These are phyloP conservation scores for Nycticorax nycticorax DNA, from an alignment of 2,113 vertebrate species.

Conservation along the genomic window DNA sequence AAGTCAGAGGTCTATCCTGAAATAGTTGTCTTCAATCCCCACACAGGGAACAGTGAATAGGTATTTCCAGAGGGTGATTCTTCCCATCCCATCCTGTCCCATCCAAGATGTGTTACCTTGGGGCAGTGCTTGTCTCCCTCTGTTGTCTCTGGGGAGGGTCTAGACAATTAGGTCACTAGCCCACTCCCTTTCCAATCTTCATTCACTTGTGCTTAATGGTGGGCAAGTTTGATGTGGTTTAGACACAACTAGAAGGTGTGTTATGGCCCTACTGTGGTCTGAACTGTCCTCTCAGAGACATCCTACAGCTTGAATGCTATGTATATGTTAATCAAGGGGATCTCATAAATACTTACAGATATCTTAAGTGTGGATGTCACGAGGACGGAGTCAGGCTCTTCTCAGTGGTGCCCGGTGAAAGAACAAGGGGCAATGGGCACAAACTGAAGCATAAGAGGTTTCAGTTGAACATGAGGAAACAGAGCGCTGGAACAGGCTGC, in stretches of 20 bases:
- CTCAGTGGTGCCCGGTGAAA: too few species aligned
- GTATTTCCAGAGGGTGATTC: background rate
- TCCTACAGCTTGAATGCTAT: background rate
- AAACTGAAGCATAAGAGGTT: too few species aligned
- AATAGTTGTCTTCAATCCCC: background rate
- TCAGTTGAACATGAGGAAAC: too few species aligned
- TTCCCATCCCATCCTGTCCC: background rate
- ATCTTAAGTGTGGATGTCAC: too few species aligned
- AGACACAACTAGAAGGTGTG: background rate
- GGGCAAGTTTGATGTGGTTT: background rate
- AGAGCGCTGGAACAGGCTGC: too few species aligned
- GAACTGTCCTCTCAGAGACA: background rate
- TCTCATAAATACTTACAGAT: too few species aligned
- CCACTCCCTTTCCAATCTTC: background rate
- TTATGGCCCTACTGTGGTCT: background rate
- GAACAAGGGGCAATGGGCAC: too few species aligned
- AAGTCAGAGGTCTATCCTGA: background rate
- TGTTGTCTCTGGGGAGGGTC: background rate
- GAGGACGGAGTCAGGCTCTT: too few species aligned
- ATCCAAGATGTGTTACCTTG: background rate
- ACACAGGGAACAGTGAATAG: background rate
- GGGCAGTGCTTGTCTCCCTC: background rate
- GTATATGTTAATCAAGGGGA: background rate
- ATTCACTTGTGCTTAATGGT: background rate
- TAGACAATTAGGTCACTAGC: background rate